A percentile compares a stretch with the other conserved stretches of the same genome.
phyloP scores from a whole-genome alignment of 2,113 vertebrate species.

The Callipepla californica region DNA sequence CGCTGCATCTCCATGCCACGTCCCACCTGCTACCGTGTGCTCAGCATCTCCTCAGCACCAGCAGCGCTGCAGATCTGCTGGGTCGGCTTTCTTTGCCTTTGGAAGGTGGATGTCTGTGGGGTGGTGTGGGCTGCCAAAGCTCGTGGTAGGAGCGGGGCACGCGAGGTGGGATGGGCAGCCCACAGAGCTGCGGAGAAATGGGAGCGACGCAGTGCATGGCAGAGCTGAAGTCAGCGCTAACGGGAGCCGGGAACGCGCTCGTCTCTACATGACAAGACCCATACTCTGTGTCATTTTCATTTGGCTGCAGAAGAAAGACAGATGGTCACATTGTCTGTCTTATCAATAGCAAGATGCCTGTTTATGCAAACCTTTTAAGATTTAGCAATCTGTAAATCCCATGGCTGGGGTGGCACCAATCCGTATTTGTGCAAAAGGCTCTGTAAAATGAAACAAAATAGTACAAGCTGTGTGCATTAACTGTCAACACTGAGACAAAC shows the following conservation, averaged over 20 bases:
- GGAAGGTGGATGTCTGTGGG: not conserved
- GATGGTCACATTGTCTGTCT: conserved; percentile 28
- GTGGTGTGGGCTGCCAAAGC: not conserved
- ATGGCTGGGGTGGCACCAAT: not conserved
- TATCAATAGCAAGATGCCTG: conserved; percentile 19
- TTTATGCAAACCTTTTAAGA: conserved; percentile 25
- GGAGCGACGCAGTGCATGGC: not conserved
- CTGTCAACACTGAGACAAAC: conserved; percentile 20
- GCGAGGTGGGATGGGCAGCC: not conserved
- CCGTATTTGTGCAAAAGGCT: not conserved
- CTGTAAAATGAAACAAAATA: not conserved
- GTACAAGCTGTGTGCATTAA: conserved; percentile 41
- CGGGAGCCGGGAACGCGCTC: not conserved
- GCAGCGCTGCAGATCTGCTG: conserved; percentile 37
- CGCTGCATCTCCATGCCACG: not conserved
- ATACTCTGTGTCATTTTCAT: not conserved
- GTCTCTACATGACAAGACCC: not conserved
- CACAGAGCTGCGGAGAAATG: not conserved
- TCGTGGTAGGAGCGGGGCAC: not conserved
- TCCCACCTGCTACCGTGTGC: not conserved
- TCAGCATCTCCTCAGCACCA: conserved; percentile 37
- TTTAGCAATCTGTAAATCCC: conserved; percentile 29
- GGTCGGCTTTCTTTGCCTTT: not conserved
- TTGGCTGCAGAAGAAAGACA: conserved; percentile 52
- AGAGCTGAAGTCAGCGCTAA: not conserved